These are phyloP conservation scores for Melospiza georgiana DNA, from an alignment of 2,113 vertebrate genomes.

Conservation along the genomic window DNA sequence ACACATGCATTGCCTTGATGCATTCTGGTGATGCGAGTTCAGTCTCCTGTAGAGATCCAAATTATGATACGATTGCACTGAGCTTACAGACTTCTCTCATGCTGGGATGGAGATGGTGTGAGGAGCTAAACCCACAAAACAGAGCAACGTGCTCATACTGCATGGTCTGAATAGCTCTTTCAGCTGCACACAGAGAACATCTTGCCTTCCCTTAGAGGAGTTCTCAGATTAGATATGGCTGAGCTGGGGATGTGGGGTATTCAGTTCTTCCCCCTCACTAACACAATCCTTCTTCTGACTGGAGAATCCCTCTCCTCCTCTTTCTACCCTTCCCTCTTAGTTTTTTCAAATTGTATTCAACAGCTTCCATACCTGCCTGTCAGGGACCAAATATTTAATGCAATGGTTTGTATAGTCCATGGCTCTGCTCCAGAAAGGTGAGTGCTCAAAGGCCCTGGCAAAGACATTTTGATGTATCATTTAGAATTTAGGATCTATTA, in stretches of 20 bases:
- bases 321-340: background rate
- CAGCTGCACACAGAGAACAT: background rate
- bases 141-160: background rate
- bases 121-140: conserved; percentile 20
- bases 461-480: background rate
- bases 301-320: background rate
- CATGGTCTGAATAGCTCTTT: conserved; percentile 26
- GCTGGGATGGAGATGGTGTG: conserved; percentile 67
- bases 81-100: conserved; percentile 61
- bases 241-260: background rate
- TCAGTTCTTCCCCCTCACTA: background rate
- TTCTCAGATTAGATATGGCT: background rate
- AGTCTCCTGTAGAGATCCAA: conserved; percentile 73
- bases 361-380: background rate
- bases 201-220: background rate
- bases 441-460: background rate
- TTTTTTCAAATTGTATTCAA: background rate
- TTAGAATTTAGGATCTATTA: background rate
- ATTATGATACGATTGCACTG: conserved; percentile 62
- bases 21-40: conserved; percentile 27
- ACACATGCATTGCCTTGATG: conserved; percentile 48
- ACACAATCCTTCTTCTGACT: background rate
- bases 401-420: background rate
- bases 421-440: background rate
- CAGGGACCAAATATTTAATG: background rate